Percentiles rank a stretch among this genome's conserved stretches.
These are phyloP conservation scores for Drosophila mettleri DNA, from an alignment of 2,888 invertebrate genomes.

Conservation along the genomic window DNA sequence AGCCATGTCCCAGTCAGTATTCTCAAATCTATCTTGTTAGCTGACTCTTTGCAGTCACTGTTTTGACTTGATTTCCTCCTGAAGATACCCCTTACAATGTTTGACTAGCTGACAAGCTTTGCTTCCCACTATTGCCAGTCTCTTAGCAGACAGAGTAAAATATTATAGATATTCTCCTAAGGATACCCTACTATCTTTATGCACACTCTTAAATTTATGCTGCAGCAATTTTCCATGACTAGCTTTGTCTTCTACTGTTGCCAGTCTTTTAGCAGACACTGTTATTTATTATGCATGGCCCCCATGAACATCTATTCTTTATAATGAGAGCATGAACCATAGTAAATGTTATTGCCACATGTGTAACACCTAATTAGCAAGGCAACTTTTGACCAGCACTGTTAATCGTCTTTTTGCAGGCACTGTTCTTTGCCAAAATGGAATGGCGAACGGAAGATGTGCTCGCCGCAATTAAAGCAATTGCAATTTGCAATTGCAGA, in stretches of 20 bases:
- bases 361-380: conserved; percentile 55
- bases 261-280: background rate
- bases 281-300: background rate
- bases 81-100: too few species aligned
- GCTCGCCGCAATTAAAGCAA: conserved; percentile 71
- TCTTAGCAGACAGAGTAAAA: too few species aligned
- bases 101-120: too few species aligned
- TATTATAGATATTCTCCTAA: background rate
- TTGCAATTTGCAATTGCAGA: conserved; percentile 67
- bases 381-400: conserved; percentile 26
- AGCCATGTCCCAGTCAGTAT: too few species aligned
- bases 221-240: background rate
- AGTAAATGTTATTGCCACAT: background rate
- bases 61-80: too few species aligned
- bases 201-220: too few species aligned
- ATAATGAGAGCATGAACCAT: background rate
- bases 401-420: conserved; percentile 14
- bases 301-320: background rate
- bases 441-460: conserved; percentile 58
- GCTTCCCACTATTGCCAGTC: too few species aligned
- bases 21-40: too few species aligned
- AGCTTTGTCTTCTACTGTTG: background rate
- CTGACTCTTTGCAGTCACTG: background rate
- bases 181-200: background rate
- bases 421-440: conserved; percentile 62